These are phyloP conservation scores for Stenichneumon culpator DNA, from an alignment of 2,888 invertebrate genomes.

Conservation along the genomic window DNA sequence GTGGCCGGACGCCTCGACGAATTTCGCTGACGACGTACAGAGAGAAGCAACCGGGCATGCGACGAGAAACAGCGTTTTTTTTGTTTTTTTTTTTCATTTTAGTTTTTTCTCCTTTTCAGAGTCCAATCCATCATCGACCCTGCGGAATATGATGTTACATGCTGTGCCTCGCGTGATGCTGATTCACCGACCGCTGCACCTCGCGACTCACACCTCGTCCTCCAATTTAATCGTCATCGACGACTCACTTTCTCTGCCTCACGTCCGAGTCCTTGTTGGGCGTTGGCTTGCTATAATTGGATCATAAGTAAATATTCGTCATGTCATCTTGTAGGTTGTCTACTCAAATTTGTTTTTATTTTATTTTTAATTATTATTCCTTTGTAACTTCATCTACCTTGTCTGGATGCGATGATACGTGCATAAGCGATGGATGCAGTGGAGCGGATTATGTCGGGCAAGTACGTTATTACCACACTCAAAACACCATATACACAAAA, in stretches of 20 bases:
- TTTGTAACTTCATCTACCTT: constrained; percentile 9
- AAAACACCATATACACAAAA: not conserved
- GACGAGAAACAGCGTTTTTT: not conserved
- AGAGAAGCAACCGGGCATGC: constrained; percentile 28
- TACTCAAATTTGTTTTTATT: not conserved
- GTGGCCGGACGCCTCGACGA: constrained; percentile 25
- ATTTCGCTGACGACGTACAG: constrained; percentile 29
- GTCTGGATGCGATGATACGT: constrained; percentile 15
- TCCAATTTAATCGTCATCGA: constrained; percentile 55
- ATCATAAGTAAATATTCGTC: constrained; percentile 55
- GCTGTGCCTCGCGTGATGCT: constrained; percentile 20
- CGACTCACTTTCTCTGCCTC: constrained; percentile 83
- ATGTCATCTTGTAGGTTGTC: not conserved
- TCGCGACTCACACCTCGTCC: constrained; percentile 48
- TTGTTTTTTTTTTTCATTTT: not conserved
- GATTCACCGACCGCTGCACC: constrained; percentile 35
- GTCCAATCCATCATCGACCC: constrained; percentile 4
- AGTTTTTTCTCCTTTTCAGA: not conserved
- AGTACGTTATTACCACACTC: not conserved
- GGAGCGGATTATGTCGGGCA: not conserved
- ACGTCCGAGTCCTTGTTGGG: constrained; percentile 84
- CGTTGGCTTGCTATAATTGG: constrained; percentile 80
- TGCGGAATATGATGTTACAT: constrained; percentile 21
- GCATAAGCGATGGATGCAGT: not conserved
- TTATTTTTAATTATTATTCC: not conserved